Evolutionary conservation across 2,888 invertebrate genomes (phyloP), one percentile per base, ranked within the genome.

Genomic region (Schizaphis graminum): DNA sequence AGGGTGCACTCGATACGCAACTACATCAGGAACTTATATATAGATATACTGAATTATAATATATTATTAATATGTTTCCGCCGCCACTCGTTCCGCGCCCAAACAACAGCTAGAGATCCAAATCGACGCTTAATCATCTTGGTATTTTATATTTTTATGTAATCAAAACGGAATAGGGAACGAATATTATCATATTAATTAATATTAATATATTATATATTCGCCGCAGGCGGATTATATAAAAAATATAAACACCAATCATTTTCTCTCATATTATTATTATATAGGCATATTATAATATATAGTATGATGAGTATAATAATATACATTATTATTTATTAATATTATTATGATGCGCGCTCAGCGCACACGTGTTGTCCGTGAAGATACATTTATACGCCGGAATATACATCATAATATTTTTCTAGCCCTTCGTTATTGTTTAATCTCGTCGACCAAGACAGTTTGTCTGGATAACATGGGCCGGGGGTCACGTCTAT

Each of bases 401-500:
- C 35, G 2, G 35, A 35, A 77, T 35, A 77, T 77, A 21, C 1
- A 77, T 41, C 35, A 35, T 77, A 35, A 77, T 35, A 35, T 21
- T 77, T 35, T 21, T 21, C 21, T 77, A 35, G 21, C 77, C 3
- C 21, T 77, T 77, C 35, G 21, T 35, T 77, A 77, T 77, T 77
- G 35, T 77, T 77, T 77, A 35, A 77, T 77, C 35, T 77, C 35
- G 77, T 35, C 35, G 35, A 77, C 77, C 35, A 35, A 77, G 35
- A 77, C 77, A 35, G 77, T 35, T 77, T 7, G 77, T 21, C 35
- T n/a, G 8, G 4, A 77, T 16, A 35, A 77, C 77, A 77, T 77
- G 35, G 77, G 77, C 47, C 86, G 86, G 86, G 53, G 47, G 44
- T 86, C 47, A 44, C 13, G 26, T 91, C n/a, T 91, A 61, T 53